These are phyloP conservation scores for Hylyphantes graminicola DNA, from an alignment of 1,140 invertebrate genomes.

Conservation along the genomic window DNA sequence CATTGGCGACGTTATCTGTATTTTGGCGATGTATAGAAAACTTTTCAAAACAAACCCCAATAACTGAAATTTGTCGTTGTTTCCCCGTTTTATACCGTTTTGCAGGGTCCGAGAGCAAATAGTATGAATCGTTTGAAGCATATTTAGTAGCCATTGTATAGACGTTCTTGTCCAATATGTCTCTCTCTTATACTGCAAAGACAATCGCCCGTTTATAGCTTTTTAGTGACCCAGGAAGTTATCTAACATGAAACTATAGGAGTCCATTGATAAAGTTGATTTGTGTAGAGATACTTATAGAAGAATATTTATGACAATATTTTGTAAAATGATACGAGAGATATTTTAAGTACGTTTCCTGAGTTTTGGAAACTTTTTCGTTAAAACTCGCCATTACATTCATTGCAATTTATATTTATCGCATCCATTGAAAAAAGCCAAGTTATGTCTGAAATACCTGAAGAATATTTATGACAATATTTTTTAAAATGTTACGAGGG, in stretches of 20 bases:
- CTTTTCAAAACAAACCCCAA: neutral
- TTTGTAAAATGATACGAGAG: neutral
- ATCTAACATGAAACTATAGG: constrained; percentile 27
- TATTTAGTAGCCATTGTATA: constrained; percentile 46
- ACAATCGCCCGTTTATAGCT: constrained; percentile 32
- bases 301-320: neutral
- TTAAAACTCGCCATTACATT: too few species aligned
- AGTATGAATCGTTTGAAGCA: constrained; percentile 22
- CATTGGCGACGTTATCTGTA: too few species aligned
- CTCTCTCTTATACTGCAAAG: constrained; percentile 11
- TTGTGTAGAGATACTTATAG: constrained; percentile 1
- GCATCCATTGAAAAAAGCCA: neutral
- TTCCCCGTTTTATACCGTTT: constrained; percentile 43
- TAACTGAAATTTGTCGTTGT: neutral
- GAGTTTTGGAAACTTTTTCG: neutral
- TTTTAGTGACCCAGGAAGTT: constrained; percentile 44
- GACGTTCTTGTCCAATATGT: neutral
- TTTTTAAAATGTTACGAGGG: neutral
- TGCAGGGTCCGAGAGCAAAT: constrained; percentile 35
- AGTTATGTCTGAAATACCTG: neutral
- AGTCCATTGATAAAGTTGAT: neutral
- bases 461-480: neutral
- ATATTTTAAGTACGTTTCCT: neutral
- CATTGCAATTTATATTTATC: too few species aligned
- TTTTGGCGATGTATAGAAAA: neutral